phyloP scores from a whole-genome alignment of 2,113 vertebrate species.

The Labrus mixtus region DNA sequence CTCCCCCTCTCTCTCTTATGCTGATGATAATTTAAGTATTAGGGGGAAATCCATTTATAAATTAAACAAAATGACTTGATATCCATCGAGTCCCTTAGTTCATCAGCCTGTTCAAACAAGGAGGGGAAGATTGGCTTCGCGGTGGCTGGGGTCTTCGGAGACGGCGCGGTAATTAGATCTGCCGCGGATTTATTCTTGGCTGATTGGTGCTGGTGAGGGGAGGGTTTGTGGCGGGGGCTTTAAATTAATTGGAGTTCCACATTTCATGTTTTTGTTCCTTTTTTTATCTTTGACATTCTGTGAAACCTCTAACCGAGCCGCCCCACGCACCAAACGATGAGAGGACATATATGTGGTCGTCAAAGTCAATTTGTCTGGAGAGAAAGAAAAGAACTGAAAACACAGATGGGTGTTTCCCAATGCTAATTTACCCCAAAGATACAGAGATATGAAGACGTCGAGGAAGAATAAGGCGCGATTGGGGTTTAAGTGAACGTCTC shows the following conservation, averaged over 20 bases:
- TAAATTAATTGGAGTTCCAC: conserved; percentile 99
- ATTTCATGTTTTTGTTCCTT: conserved; percentile 96
- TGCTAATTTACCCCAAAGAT: conserved; percentile 11
- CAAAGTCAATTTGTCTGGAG: conserved; percentile 45
- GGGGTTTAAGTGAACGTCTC: conserved; percentile 1
- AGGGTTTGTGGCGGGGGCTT: conserved; percentile 79
- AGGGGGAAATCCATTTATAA: conserved; percentile 99
- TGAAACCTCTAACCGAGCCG: conserved; percentile 51
- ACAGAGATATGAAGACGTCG: neutral
- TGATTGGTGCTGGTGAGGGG: conserved; percentile 84
- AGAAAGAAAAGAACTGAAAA: conserved; percentile 8
- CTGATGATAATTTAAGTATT: conserved; percentile 99
- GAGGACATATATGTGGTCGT: conserved; percentile 72
- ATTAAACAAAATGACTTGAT: conserved; percentile 99
- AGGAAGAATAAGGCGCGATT: neutral
- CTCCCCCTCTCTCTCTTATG: conserved; percentile 33
- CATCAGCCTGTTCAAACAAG: conserved; percentile 99
- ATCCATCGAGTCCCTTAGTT: conserved; percentile 99
- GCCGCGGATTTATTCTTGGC: conserved; percentile 98
- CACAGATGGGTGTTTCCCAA: neutral
- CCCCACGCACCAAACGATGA: conserved; percentile 39
- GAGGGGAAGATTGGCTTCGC: conserved; percentile 95
- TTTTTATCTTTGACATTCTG: conserved; percentile 76
- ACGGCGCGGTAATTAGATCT: conserved; percentile 99
- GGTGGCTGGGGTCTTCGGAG: conserved; percentile 94